Evolutionary conservation across 2,113 vertebrate genomes (phyloP).

Genomic region (Periophthalmus modestus): DNA sequence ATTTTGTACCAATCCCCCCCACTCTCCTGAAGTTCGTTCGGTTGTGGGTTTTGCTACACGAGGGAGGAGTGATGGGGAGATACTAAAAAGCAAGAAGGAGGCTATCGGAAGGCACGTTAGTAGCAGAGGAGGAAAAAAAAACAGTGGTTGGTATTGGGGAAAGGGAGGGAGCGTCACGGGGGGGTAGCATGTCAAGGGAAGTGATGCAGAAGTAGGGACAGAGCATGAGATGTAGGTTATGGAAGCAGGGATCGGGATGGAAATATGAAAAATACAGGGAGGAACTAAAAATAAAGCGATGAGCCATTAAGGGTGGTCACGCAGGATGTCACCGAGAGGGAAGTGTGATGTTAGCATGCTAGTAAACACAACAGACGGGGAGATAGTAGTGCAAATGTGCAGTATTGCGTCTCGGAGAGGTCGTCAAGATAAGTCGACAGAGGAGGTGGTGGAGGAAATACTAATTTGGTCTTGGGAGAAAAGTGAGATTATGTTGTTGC

Average conservation of each 20-base stretch:
- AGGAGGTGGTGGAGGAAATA: background rate
- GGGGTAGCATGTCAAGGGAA: constrained; percentile 45
- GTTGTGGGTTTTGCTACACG: constrained; percentile 43
- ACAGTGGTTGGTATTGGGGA: constrained; percentile 19
- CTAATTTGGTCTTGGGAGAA: background rate
- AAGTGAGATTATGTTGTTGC: background rate
- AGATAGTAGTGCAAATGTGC: background rate
- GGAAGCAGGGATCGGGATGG: constrained; percentile 35
- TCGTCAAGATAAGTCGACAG: background rate
- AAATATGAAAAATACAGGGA: background rate
- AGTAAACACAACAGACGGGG: constrained; percentile 19
- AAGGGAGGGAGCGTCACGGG: background rate
- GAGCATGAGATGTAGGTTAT: constrained; percentile 43
- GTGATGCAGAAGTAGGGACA: constrained; percentile 65
- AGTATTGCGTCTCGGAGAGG: background rate
- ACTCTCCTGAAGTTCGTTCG: constrained; percentile 36
- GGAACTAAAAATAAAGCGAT: constrained; percentile 2
- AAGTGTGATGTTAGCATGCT: constrained; percentile 20
- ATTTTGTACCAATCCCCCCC: constrained; percentile 29
- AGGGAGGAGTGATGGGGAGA: constrained; percentile 43
- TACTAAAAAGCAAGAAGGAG: constrained; percentile 28
- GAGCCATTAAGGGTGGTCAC: constrained; percentile 20
- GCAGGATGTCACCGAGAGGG: constrained; percentile 24
- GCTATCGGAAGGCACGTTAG: constrained; percentile 37
- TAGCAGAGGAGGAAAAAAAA: background rate